Base-by-base conservation (phyloP, 2,797 vertebrate species). In the Oryzias dopingdopingensis region DNA sequence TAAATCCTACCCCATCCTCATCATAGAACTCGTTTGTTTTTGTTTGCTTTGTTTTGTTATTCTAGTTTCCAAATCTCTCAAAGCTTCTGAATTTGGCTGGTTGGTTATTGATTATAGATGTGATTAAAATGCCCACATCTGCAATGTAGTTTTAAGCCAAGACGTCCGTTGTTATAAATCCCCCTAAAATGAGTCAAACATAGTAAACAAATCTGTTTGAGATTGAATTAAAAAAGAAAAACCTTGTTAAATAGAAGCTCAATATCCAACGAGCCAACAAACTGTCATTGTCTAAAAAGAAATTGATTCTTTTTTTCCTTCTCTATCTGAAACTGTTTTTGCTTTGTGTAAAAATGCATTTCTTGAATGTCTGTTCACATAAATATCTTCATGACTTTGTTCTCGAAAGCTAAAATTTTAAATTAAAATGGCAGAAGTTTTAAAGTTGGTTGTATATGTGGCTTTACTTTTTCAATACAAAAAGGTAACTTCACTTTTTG, bases 101-200 rank as follows among this genome's bases (percentile, higher is more conserved):
- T 53, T 67, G 62, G 72, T 77, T 70, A 63, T 78, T 70, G 70
- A 71, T 69, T 50, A 44, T 79, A 67, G 74, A 42, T 67, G 65
- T 76, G 20, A 57, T 63, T 54, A 51, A 72, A 63, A 76, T 66
- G 56, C 53, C 75, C 59, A 74, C 59, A 60, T 76, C 43, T 79
- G 68, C 79, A 51, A 72, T 60, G 66, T 69, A 57, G 59, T 75
- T 74, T 42, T 59, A 70, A 70, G 58, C 63, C 53, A 67, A 69
- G 66, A 43, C 16, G 40, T 59, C 51, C 79, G 64, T 74, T 62
- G 37, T 68, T 75, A 45, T 68, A 18, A 64, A 49, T 14, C 22
- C 64, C 66, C 29, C 24, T 44, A 26, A 41, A 47, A 40, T 49
- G 46, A 67, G 52, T 70, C 47, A 59, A 61, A 49, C 29, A 45